These are phyloP conservation scores for Pelodytes ibericus DNA, from an alignment of 2,797 vertebrate species.

Conservation along the genomic window DNA sequence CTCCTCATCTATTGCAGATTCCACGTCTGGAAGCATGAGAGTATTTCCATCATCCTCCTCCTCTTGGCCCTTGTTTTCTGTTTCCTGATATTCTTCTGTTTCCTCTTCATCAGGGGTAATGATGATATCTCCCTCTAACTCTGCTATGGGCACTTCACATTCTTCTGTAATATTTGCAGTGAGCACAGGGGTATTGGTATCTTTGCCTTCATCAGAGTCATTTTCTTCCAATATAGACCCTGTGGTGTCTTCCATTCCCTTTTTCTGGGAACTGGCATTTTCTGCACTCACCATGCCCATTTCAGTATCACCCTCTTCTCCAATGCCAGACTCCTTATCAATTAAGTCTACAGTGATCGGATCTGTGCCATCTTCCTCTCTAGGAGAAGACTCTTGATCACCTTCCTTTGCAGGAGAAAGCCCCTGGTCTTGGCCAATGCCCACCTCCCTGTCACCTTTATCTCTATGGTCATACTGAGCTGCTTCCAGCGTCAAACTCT, in stretches of 20 bases:
- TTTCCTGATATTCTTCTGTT: not conserved
- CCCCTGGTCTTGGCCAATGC: too few species aligned
- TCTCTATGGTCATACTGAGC: not conserved
- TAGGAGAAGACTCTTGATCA: not conserved
- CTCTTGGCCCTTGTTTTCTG: not conserved
- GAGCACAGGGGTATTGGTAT: not conserved
- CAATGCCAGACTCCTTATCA: not conserved
- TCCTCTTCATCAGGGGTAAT: too few species aligned
- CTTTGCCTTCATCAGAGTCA: not conserved
- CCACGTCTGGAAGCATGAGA: not conserved
- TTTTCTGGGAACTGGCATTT: too few species aligned
- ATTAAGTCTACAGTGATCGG: too few species aligned
- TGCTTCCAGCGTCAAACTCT: not conserved
- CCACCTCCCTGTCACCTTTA: not conserved
- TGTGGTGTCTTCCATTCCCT: not conserved
- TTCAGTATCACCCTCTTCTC: not conserved
- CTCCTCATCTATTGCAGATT: constrained; percentile 33
- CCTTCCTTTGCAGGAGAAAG: not conserved
- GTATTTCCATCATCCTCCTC: not conserved
- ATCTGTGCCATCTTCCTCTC: not conserved
- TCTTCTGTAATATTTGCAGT: not conserved
- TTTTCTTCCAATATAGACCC: not conserved
- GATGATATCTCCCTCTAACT: not conserved
- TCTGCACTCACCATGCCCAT: not conserved
- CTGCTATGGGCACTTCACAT: not conserved